These are phyloP conservation scores for Chloromyia formosa DNA, from an alignment of 2,888 invertebrate genomes.

Conservation along the genomic window DNA sequence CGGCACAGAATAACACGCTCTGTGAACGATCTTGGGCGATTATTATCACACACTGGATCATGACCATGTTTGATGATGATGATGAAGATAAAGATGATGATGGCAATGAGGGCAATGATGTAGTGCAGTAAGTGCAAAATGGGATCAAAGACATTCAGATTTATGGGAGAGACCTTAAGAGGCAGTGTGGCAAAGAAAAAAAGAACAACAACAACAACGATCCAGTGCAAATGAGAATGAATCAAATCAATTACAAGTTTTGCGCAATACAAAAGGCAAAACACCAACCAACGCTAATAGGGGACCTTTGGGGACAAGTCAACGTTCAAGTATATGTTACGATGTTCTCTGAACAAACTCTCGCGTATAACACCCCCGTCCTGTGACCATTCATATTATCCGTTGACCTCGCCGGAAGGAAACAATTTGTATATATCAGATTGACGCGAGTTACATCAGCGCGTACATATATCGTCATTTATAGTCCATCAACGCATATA, in stretches of 20 bases:
- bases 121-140: slow-evolving; percentile 33
- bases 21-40: slow-evolving; percentile 34
- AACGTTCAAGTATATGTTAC: not conserved
- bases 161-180: slow-evolving; percentile 34
- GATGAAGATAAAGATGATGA: slow-evolving; percentile 22
- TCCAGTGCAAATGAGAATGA: slow-evolving; percentile 26
- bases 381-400: not conserved
- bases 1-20: not conserved
- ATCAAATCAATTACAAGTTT: slow-evolving; percentile 34
- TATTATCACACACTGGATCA: slow-evolving; percentile 28
- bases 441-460: slow-evolving; percentile 35
- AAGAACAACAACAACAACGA: not conserved
- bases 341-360: not conserved
- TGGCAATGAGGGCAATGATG: slow-evolving; percentile 30
- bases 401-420: slow-evolving; percentile 24
- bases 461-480: no score
- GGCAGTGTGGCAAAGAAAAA: not conserved
- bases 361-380: not conserved
- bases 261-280: slow-evolving; percentile 13
- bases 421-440: slow-evolving; percentile 10
- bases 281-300: not conserved
- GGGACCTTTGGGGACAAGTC: not conserved
- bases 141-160: slow-evolving; percentile 40
- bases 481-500: no score
- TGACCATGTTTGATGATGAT: not conserved